Base-by-base conservation (phyloP, 2,888 invertebrate species). In the Sceliomorpha sp. region DNA sequence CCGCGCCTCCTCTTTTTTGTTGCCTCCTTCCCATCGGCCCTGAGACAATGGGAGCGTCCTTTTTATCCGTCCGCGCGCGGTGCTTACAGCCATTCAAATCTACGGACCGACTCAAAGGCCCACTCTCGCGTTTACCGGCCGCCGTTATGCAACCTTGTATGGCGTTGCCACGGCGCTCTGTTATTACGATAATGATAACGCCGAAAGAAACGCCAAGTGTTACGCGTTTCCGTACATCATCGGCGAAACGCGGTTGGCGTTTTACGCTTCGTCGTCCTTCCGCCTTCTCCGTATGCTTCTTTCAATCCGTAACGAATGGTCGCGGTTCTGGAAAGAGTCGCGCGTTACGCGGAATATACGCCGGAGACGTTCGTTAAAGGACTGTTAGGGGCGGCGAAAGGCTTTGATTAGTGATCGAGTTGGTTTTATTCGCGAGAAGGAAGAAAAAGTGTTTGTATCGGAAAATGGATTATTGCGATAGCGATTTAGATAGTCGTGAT, bases 121-220 rank as follows among this genome's bases (percentile, higher is more conserved):
- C n/a, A 42, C 24, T 29, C 50, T 36, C 15, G 40, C 34, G 8
- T 34, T 32, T 47, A 29, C 29, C 34, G 44, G 42, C 7, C 27
- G 44, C 32, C 17, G 66, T 56, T 50, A 60, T 50, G 55, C 55
- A 60, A 60, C 47, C 60, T 48, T 34, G 60, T 53, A 40, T 36
- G 66, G 20, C 59, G 59, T 50, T 17, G 32, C 50, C 20, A 27
- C n/a, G 29, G 51, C 12, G 34, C 56, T 62, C 56, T 68, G 68
- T 68, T 56, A 62, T 68, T 68, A 62, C 17, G 13, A 27, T 60
- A 60, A 68, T 62, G 68, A 56, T 56, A 62, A 68, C 56, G 44
- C 34, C 56, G 14, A n/a, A 12, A 26, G 26, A 15, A 47, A 47
- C 31, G n/a, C n/a, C n/a, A 34, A 34, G 47, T 31, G 59, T 47